A percentile compares a stretch with the other conserved stretches of the same genome.
Evolutionary conservation across 2,888 invertebrate genomes (phyloP).

Genomic region (Ypsolopha scabrella): DNA sequence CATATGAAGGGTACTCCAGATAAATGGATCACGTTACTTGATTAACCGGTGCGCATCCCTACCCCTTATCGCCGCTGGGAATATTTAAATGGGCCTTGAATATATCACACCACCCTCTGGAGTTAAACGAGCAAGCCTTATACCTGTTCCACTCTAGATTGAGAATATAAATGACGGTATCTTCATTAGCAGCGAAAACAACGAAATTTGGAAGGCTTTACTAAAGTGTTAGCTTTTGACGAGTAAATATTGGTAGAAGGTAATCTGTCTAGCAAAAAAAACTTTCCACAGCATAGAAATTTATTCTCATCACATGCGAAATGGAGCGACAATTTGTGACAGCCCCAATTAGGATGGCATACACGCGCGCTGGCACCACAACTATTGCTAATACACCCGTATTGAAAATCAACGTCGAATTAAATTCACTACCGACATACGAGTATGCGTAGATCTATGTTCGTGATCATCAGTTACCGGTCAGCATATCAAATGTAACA

Average conservation of each 20-base stretch:
- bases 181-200: constrained; percentile 38
- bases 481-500: neutral
- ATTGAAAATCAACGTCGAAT: constrained; percentile 49
- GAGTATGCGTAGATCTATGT: constrained; percentile 12
- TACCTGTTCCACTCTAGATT: constrained; percentile 48
- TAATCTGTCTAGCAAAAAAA: neutral
- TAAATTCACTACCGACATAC: constrained; percentile 28
- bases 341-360: constrained; percentile 57
- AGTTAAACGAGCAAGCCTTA: constrained; percentile 42
- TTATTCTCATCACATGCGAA: constrained; percentile 51
- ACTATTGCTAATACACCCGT: constrained; percentile 49
- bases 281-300: constrained; percentile 14
- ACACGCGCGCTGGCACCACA: constrained; percentile 53
- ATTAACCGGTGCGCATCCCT: constrained; percentile 65
- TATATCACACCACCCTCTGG: constrained; percentile 61
- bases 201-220: neutral
- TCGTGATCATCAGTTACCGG: too few species aligned
- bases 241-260: neutral
- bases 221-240: neutral
- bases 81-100: constrained; percentile 67
- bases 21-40: constrained; percentile 70
- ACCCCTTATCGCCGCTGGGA: constrained; percentile 65
- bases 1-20: constrained; percentile 65
- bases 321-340: constrained; percentile 59
- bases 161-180: constrained; percentile 47